phyloP scores from a whole-genome alignment of 2,888 invertebrate genomes.

The Agrotis segetum region DNA sequence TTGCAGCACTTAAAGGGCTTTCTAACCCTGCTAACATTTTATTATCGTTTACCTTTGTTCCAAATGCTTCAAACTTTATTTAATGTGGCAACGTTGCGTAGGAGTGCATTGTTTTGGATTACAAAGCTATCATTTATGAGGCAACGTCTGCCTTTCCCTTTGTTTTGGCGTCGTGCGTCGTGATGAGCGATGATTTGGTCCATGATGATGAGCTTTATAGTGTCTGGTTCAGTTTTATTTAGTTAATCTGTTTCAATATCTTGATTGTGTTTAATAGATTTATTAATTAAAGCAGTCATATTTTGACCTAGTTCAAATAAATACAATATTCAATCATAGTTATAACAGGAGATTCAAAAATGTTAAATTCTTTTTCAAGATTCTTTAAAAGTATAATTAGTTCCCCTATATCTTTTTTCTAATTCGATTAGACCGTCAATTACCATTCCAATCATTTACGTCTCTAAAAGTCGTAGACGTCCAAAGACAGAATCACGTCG shows the following conservation, averaged over 20 bases:
- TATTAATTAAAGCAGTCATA: not conserved
- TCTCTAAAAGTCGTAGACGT: slow-evolving; percentile 62
- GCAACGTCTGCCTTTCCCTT: slow-evolving; percentile 60
- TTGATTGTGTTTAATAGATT: not conserved
- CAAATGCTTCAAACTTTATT: slow-evolving; percentile 48
- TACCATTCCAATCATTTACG: slow-evolving; percentile 33
- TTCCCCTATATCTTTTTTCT: not conserved
- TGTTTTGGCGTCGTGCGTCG: slow-evolving; percentile 44
- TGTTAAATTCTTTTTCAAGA: not conserved
- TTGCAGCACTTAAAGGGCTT: slow-evolving; percentile 74
- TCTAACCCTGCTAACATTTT: slow-evolving; percentile 65
- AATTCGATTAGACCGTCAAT: slow-evolving; percentile 51
- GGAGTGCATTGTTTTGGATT: slow-evolving; percentile 62
- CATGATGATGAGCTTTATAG: slow-evolving; percentile 25
- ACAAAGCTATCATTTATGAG: slow-evolving; percentile 59
- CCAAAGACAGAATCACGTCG: slow-evolving; percentile 59
- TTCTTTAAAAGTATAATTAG: not conserved
- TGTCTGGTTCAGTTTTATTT: slow-evolving; percentile 1
- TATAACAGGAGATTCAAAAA: not conserved
- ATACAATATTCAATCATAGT: not conserved
- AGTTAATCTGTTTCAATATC: slow-evolving; percentile 3
- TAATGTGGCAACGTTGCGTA: slow-evolving; percentile 56
- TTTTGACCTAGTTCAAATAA: not conserved
- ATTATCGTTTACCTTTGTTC: slow-evolving; percentile 50
- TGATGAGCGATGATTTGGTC: slow-evolving; percentile 46